Percentiles rank a stretch among this genome's conserved stretches.
Conservation (phyloP, 2,888 invertebrate species). For the Mellilla xanthometata region DNA sequence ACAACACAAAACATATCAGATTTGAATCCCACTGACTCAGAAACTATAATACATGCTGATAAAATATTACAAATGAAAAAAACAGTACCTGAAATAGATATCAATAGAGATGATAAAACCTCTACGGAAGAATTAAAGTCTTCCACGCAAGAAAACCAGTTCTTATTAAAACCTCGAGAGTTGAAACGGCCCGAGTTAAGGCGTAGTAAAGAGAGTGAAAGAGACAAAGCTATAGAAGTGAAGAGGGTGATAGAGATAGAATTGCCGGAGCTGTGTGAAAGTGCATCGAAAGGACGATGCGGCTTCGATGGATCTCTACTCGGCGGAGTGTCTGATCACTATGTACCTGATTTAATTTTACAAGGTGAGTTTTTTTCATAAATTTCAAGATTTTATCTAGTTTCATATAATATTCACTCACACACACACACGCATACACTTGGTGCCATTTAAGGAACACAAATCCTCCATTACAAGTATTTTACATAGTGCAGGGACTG, state of each 20-base stretch:
- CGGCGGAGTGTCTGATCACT: constrained; percentile 85
- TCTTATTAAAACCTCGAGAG: constrained; percentile 28
- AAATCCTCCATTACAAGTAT: too few relatives aligned
- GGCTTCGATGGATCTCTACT: constrained; percentile 84
- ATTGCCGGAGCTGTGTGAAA: constrained; percentile 59
- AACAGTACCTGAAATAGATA: not conserved
- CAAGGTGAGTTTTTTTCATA: constrained; percentile 78
- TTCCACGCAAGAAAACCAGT: not conserved
- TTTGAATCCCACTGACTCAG: not conserved
- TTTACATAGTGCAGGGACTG: too few relatives aligned
- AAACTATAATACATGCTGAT: not conserved
- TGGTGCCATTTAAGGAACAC: too few relatives aligned
- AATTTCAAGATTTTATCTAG: not conserved
- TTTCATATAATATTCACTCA: too few relatives aligned
- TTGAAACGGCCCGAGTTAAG: constrained; percentile 31
- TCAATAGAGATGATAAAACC: constrained; percentile 1
- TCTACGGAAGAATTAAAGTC: constrained; percentile 3
- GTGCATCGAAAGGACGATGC: constrained; percentile 34
- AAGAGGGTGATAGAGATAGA: constrained; percentile 81
- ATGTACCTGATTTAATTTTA: constrained; percentile 89
- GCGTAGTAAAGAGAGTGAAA: constrained; percentile 32
- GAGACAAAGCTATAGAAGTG: constrained; percentile 48
- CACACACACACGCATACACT: too few relatives aligned
- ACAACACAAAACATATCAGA: not conserved
- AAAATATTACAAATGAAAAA: not conserved